These are phyloP conservation scores for Stegostoma tigrinum DNA, from an alignment of 2,113 vertebrate genomes.

Conservation along the genomic window DNA sequence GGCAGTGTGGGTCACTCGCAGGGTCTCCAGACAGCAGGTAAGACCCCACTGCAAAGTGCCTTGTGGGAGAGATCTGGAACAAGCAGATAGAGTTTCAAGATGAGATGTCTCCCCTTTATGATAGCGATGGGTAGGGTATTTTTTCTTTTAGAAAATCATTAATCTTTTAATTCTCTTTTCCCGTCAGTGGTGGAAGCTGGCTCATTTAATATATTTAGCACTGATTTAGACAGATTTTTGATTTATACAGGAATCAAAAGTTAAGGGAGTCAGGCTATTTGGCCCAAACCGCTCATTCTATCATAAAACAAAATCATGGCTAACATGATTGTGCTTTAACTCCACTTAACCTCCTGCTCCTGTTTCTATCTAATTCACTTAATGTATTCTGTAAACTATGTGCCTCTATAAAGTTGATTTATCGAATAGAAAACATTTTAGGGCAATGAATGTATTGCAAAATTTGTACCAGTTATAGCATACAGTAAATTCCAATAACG, in stretches of 20 bases:
- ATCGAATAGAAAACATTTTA: background rate
- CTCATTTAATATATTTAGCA: background rate
- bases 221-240: background rate
- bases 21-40: no score
- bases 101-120: no score
- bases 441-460: background rate
- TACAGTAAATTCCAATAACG: background rate
- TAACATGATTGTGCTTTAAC: no score
- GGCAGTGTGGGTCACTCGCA: no score
- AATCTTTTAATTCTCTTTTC: no score
- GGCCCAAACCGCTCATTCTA: background rate
- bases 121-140: no score
- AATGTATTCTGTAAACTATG: slow-evolving; percentile 10
- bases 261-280: background rate
- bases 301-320: no score
- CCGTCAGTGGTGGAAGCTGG: background rate
- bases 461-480: background rate
- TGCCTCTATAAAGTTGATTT: background rate
- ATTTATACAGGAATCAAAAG: background rate
- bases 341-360: background rate
- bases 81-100: no score
- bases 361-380: background rate
- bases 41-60: no score
- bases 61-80: no score
- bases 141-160: no score